Base-by-base conservation (phyloP, 2,113 vertebrate species). In the Perca schrenkii region DNA sequence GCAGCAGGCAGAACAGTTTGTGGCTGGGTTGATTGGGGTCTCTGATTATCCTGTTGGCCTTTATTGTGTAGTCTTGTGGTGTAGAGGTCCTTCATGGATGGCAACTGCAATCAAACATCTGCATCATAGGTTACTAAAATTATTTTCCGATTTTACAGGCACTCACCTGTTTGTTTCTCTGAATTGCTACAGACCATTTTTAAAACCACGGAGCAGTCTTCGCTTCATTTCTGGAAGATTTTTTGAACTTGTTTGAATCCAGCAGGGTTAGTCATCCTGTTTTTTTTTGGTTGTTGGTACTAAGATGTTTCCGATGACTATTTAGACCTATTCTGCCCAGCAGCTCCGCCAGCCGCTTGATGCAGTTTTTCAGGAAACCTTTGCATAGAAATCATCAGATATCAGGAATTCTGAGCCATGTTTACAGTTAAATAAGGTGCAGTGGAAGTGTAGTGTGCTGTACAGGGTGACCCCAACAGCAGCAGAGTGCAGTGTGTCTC, bases 201-300 rank as follows among this genome's bases (percentile, higher is more conserved):
- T 36, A n/a, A 10, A 40, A 40, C 31, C 34, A 34, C 34, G 1
- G 5, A 34, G 34, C 34, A 19, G 12, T 22, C 12, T 40, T 31
- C 7, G 3, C 11, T 49, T 66, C 7, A 58, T 19, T 25, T 28
- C 19, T 60, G 16, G 3, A 25, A 40, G 40, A 13, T 47, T n/a
- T 66, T 17, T 74, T 61, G 11, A 61, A 25, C 21, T 56, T 52
- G 10, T 8, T 53, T 61, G 53, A 81, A 67, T 69, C 63, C 19
- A 63, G 46, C 49, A 76, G 54, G 3, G 11, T 78, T 54, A 69
- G 17, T 74, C 63, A 46, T 69, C 57, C n/a, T 4, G 3, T 69
- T 43, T 53, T 36, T 3, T 6, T 66, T 31, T 19, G 34, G 17
- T 47, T 61, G 52, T 56, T 73, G 5, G 1, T 17, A 25, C 25